Conservation (phyloP, 2,113 vertebrate species). For the Diglossa brunneiventris region DNA sequence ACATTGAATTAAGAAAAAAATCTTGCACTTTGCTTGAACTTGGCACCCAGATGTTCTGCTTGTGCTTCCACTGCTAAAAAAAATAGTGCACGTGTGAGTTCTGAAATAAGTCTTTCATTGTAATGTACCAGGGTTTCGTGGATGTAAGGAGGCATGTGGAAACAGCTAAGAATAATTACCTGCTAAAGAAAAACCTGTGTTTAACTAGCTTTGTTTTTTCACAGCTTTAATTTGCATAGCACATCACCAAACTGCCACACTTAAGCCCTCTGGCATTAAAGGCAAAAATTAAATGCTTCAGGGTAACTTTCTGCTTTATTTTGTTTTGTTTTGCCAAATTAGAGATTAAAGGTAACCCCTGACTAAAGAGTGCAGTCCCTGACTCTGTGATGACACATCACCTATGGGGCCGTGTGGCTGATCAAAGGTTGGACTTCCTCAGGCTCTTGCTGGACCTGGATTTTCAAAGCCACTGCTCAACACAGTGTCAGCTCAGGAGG, state of each 20-base stretch:
- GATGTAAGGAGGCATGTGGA: conserved; percentile 34
- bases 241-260: conserved; percentile 51
- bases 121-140: conserved; percentile 1
- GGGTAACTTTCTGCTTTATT: conserved; percentile 33
- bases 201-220: conserved; percentile 56
- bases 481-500: not conserved
- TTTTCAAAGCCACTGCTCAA: not conserved
- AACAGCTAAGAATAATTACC: conserved; percentile 43
- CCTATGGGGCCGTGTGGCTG: not conserved
- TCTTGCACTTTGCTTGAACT: conserved; percentile 82
- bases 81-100: conserved; percentile 44
- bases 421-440: conserved; percentile 36
- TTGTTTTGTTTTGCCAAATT: conserved; percentile 58
- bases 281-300: conserved; percentile 1
- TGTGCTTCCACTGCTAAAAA: conserved; percentile 56
- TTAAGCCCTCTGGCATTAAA: conserved; percentile 49
- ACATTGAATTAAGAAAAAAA: conserved; percentile 59
- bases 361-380: conserved; percentile 20
- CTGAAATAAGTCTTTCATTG: conserved; percentile 62
- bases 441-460: not conserved
- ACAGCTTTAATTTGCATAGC: conserved; percentile 61
- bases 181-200: conserved; percentile 44
- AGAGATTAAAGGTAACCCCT: conserved; percentile 62
- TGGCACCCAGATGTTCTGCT: conserved; percentile 66
- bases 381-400: conserved; percentile 20